Percentiles rank a stretch among this genome's conserved stretches.
These are phyloP conservation scores for Drosophila trapezifrons DNA, from an alignment of 1,140 invertebrate genomes.

Conservation along the genomic window DNA sequence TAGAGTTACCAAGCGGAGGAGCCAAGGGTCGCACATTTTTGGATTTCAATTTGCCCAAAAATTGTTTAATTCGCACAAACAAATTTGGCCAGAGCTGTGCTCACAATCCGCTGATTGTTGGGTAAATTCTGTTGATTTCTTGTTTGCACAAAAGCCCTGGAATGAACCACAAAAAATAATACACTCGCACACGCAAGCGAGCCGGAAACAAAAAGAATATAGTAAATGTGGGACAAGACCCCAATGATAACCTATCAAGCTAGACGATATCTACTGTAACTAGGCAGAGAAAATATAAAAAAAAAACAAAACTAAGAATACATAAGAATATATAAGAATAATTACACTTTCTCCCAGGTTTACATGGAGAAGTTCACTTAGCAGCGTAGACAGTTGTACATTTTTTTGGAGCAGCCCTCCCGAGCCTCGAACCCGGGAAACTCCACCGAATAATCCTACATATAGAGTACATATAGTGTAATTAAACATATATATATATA, in stretches of 20 bases:
- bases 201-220: neutral
- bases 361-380: constrained; percentile 15
- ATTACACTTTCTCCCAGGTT: constrained; percentile 4
- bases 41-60: constrained; percentile 45
- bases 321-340: neutral
- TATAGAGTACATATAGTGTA: constrained; percentile 38
- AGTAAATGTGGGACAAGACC: constrained; percentile 8
- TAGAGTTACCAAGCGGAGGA: constrained; percentile 1
- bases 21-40: constrained; percentile 18
- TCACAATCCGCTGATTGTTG: constrained; percentile 44
- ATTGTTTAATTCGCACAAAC: constrained; percentile 48
- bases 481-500: constrained; percentile 32
- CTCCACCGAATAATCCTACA: constrained; percentile 53
- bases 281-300: constrained; percentile 1
- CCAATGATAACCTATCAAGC: constrained; percentile 23
- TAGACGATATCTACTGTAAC: constrained; percentile 30
- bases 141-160: constrained; percentile 22
- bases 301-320: neutral
- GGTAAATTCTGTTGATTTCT: constrained; percentile 42
- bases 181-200: neutral
- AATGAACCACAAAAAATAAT: constrained; percentile 8
- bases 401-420: constrained; percentile 40
- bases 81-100: constrained; percentile 22
- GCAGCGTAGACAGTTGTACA: constrained; percentile 25
- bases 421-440: too few species aligned